Base-by-base conservation (phyloP, 2,888 invertebrate species). In the Uloborus plumipes region DNA sequence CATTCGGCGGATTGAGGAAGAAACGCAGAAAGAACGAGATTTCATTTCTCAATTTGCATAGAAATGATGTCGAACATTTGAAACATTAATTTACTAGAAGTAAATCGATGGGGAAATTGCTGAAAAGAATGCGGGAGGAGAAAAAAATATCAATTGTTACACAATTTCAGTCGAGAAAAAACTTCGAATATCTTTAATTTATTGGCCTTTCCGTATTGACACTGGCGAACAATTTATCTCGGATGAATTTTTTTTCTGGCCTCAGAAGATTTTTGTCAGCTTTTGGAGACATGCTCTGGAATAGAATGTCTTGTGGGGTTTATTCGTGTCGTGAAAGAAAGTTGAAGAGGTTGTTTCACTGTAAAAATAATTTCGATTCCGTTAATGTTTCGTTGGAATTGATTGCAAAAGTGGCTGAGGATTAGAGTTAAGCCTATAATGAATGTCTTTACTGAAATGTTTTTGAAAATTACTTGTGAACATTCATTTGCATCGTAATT, bases 21-120 rank as follows among this genome's bases (percentile, higher is more conserved):
- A 55, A 55, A 9, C 7, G n/a, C 18, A 74, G 59, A 66, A 16
- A 49, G 2, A 20, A 13, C 75, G n/a, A 50, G 59, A 67, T 59
- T 67, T 58, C 14, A 50, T 66, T 75, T 67, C 71, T 26, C 59
- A 75, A 75, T 75, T 65, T 75, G 59, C 49, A 67, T 59, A 67
- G 59, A 67, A 66, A 66, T 55, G 67, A 67, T 47, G 51, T 9
- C n/a, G n/a, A 75, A 50, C 18, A 67, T 59, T 65, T 65, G 22
- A 26, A 39, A 50, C 65, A 66, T 75, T 74, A 61, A 72, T 72
- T 49, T 49, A 14, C 47, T 20, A 9, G n/a, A 49, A 26, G 50
- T 66, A 67, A 72, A 61, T 61, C 50, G 31, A 49, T 53, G 65
- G 58, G 20, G 31, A 26, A 71, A 61, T 20, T 39, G 9, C 39